Evolutionary conservation across 2,888 invertebrate genomes (phyloP), one percentile per base, ranked within the genome.

Genomic region (Coleophora deauratella): DNA sequence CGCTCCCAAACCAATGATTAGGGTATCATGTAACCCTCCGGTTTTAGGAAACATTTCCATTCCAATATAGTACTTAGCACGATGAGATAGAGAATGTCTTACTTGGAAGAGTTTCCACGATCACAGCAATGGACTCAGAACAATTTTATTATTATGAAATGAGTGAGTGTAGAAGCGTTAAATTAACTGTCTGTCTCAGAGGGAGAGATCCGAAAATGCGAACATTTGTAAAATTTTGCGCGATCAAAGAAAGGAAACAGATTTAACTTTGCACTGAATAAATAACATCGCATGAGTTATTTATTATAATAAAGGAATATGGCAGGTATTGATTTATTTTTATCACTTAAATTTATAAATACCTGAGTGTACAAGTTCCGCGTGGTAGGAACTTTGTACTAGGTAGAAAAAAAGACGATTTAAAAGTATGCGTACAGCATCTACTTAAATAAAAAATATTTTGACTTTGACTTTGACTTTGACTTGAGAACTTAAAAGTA

Each of bases 1-100:
- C 70, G 66, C 70, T 73, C 62, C 57, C 66, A 64, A 70, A 68
- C 21, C 72, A 67, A 73, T 76, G 67, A 75, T 73, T 71, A 75
- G 72, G 74, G 69, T 72, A 76, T 78, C 70, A 72, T 57, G 58
- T 62, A 57, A 68, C 77, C 79, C 75, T 74, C 69, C 61, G 66
- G 66, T 69, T 71, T 63, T 53, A 61, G 54, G 55, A 49, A 60
- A 46, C 53, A 54, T 21, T 4, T 6, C 21, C 12, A 9, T 11
- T 27, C 45, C 10, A 62, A 54, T 56, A 42, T 49, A 42, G 38
- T 60, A 62, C 48, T 36, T 59, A 54, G 12, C 1, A 3, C n/a
- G 7, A 8, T 13, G 1, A 1, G 7, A 44, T 46, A 54, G 38
- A 44, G 51, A 44, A 30, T 10, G n/a, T 35, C 50, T 52, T 52